A percentile compares a stretch with the other conserved stretches of the same genome.
phyloP scores from a whole-genome alignment of 1,140 invertebrate genomes.

The Drosophila melanica region DNA sequence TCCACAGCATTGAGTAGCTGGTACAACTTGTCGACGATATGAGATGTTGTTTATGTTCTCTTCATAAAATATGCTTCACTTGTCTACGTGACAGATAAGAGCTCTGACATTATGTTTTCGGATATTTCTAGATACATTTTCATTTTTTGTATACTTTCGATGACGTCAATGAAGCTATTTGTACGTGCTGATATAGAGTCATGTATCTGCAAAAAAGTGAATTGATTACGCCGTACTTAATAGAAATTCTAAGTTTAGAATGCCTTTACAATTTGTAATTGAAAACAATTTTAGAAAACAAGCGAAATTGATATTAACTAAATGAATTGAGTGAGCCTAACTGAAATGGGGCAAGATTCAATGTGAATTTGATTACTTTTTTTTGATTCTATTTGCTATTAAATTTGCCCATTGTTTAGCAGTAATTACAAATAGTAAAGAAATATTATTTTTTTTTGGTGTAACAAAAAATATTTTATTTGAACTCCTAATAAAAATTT shows the following conservation, averaged over 20 bases:
- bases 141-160: background rate
- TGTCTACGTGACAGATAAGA: conserved; percentile 52
- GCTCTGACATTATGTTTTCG: conserved; percentile 2
- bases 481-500: no score
- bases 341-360: background rate
- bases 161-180: conserved; percentile 28
- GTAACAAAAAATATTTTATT: no score
- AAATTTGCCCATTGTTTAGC: no score
- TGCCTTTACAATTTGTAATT: background rate
- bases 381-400: no score
- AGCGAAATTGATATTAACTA: background rate
- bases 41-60: conserved; percentile 23
- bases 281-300: no score
- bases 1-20: conserved; percentile 32
- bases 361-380: background rate
- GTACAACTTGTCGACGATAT: conserved; percentile 37
- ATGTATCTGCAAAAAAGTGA: conserved; percentile 5
- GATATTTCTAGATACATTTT: conserved; percentile 36
- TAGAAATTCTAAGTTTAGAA: background rate
- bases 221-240: background rate
- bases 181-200: background rate
- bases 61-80: conserved; percentile 31
- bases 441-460: no score
- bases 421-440: no score
- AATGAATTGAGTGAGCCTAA: no score